Percentiles rank a stretch among this genome's conserved stretches.
phyloP scores from a whole-genome alignment of 2,113 vertebrate species.

The Myrmecophaga tridactyla region DNA sequence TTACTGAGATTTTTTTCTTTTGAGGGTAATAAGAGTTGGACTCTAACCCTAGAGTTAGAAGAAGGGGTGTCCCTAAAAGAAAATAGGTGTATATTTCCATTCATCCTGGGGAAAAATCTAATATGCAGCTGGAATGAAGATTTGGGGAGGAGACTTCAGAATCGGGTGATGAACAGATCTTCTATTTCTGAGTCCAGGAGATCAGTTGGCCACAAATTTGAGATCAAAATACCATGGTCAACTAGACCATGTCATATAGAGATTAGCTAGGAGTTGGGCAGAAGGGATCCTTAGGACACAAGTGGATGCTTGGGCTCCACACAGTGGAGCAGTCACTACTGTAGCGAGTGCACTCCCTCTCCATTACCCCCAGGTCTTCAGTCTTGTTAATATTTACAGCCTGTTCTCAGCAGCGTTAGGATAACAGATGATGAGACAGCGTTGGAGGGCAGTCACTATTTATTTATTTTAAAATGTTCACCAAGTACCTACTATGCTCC shows the following conservation, averaged over 20 bases:
- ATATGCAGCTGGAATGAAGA: background rate
- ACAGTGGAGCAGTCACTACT: background rate
- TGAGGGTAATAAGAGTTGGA: background rate
- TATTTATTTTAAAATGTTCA: background rate
- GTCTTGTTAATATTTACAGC: background rate
- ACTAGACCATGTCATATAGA: background rate
- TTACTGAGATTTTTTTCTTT: background rate
- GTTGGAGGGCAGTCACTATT: background rate
- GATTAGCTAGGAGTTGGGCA: background rate
- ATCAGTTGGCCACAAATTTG: background rate
- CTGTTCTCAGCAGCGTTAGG: background rate
- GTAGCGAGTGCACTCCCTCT: background rate
- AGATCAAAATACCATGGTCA: background rate
- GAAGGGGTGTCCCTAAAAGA: background rate
- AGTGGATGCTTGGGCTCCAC: background rate
- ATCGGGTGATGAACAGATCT: background rate
- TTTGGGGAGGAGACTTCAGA: background rate
- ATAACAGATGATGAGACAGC: background rate
- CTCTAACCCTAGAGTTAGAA: background rate
- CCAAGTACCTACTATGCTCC: background rate
- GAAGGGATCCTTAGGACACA: background rate
- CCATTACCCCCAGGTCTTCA: background rate
- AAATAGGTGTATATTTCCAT: background rate
- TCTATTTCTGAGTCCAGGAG: background rate
- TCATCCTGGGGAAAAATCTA: background rate